Conservation (phyloP, 53 echinoderm and acorn worm genomes). For the Apostichopus leukothele region DNA sequence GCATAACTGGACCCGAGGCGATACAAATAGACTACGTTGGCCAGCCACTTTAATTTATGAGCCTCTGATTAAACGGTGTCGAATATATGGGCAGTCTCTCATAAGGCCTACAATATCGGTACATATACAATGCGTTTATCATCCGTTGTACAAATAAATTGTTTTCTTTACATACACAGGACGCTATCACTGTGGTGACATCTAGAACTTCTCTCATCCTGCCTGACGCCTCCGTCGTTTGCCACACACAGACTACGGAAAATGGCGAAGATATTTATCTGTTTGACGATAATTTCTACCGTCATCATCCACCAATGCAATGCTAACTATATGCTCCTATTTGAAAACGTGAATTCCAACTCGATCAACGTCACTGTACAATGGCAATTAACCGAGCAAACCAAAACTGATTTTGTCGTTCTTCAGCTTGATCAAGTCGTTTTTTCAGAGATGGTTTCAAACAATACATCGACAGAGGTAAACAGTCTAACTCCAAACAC, state of each 20-base stretch:
- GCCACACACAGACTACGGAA: not conserved
- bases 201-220: too few species aligned
- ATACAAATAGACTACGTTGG: too few species aligned
- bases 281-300: not conserved
- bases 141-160: too few species aligned
- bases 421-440: constrained; percentile 6
- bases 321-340: not conserved
- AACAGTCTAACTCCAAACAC: not conserved
- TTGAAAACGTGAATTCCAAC: not conserved
- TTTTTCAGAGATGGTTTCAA: not conserved
- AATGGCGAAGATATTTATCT: not conserved
- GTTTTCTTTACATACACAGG: too few species aligned
- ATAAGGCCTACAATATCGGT: too few species aligned
- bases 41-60: too few species aligned
- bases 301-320: not conserved
- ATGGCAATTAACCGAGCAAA: not conserved
- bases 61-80: too few species aligned
- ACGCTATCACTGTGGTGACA: too few species aligned
- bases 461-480: not conserved
- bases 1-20: too few species aligned
- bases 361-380: not conserved
- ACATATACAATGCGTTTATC: too few species aligned
- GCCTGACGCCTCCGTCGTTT: too few species aligned
- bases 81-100: too few species aligned
- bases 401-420: not conserved